Percentiles rank a stretch among this genome's conserved stretches.
These are phyloP conservation scores for Grallaria varia DNA, from an alignment of 2,113 vertebrate genomes.

Conservation along the genomic window DNA sequence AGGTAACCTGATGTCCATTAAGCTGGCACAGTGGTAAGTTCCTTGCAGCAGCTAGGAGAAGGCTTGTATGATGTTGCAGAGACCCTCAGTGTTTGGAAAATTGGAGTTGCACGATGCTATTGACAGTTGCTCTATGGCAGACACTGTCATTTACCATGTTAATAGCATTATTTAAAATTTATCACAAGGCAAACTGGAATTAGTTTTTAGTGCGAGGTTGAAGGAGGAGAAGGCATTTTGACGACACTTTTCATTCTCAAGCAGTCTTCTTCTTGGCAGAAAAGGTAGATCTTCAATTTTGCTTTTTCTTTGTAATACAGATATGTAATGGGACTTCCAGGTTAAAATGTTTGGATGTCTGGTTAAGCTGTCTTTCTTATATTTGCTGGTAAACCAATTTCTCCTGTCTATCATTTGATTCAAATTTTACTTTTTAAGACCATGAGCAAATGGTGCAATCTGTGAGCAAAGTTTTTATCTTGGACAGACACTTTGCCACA, in stretches of 20 bases:
- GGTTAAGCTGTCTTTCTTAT: not conserved
- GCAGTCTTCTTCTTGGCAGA: not conserved
- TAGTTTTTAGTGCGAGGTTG: not conserved
- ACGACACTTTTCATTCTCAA: not conserved
- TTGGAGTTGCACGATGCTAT: not conserved
- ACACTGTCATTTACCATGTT: not conserved
- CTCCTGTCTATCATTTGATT: not conserved
- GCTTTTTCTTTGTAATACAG: not conserved
- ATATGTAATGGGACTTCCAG: not conserved
- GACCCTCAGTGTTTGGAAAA: not conserved
- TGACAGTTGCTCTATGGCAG: not conserved
- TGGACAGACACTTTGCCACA: not conserved
- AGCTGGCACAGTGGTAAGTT: not conserved
- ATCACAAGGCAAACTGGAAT: not conserved
- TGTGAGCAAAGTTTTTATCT: not conserved
- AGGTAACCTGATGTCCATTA: not conserved
- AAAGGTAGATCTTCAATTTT: not conserved
- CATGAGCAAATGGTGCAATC: not conserved
- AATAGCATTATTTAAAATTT: not conserved
- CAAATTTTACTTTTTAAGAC: not conserved
- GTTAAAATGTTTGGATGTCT: not conserved
- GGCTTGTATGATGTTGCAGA: not conserved
- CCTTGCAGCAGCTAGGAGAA: not conserved
- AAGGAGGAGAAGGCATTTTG: not conserved
- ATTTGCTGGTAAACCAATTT: not conserved